These are phyloP conservation scores for Tragelaphus imberbis DNA, from an alignment of 2,113 vertebrate genomes.

Conservation along the genomic window DNA sequence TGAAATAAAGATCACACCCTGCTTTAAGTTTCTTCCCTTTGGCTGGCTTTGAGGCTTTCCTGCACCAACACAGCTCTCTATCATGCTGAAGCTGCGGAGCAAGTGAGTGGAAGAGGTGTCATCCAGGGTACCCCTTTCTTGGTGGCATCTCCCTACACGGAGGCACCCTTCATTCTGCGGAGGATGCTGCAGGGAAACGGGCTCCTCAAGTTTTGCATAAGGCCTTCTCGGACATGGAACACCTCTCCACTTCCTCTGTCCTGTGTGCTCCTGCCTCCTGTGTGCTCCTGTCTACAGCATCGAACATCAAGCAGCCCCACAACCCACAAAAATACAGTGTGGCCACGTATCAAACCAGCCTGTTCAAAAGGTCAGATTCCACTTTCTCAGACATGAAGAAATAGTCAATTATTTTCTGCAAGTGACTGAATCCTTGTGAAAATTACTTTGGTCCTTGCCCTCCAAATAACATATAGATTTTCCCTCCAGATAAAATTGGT, in stretches of 20 bases:
- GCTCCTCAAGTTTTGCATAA: neutral
- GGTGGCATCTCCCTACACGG: neutral
- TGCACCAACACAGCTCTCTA: neutral
- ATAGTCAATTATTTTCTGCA: neutral
- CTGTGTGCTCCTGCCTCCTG: neutral
- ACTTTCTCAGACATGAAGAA: neutral
- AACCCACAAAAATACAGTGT: neutral
- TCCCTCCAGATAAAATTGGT: neutral
- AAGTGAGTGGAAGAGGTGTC: neutral
- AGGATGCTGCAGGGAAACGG: neutral
- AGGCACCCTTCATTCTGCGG: neutral
- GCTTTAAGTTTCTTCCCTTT: conserved; percentile 1
- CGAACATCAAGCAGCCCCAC: neutral
- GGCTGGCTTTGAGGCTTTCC: neutral
- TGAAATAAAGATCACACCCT: neutral
- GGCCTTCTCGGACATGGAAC: neutral
- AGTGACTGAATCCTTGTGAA: neutral
- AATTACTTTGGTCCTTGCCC: neutral
- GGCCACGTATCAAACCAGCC: neutral
- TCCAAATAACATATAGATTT: neutral
- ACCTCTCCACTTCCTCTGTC: neutral
- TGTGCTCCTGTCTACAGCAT: neutral
- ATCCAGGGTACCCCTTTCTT: neutral
- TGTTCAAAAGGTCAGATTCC: neutral
- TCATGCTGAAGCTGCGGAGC: neutral